Base-by-base conservation (phyloP, 1,140 invertebrate species). In the Drosophila takahashii region DNA sequence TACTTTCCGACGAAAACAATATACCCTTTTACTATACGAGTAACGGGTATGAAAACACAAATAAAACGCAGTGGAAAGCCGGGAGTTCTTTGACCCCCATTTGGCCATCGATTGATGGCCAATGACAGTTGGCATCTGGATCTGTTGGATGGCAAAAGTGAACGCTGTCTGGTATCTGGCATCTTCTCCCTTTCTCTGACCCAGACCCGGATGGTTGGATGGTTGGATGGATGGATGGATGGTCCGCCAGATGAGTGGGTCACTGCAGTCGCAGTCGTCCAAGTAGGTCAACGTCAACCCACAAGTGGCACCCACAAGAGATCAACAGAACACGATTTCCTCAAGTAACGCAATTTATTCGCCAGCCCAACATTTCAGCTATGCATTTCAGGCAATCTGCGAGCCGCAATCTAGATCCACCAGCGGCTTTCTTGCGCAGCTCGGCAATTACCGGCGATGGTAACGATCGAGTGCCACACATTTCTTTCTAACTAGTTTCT, bases 151-250 rank as follows among this genome's bases (percentile, higher is more conserved):
- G 59, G 58, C 61, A 84, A 84, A 84, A 84, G 80, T 84, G 80
- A 79, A 62, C 65, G 62, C 64, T 65, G 13, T 29, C 53, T 45
- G 65, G 53, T 70, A 73, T 64, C 45, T 15, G 13, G 47, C 47
- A 44, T 61, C 77, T 86, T 86, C 81, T 85, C 77, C 81, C 81
- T 85, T 85, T 85, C 81, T 81, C 81, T 85, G 81, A 86, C 81
- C 81, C 81, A 85, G 77, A 86, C 81, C 77, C 67, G 73, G 64
- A 72, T 67, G 29, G n/a, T 34, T 4, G 15, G 5, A 15, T 10
- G 34, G 56, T 32, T 15, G 22, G 83, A 22, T 22, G 22, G 22
- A 22, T 22, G 22, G 22, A 22, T 22, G 22, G 22, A 22, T n/a
- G n/a, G n/a, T 83, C 11, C 22, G 22, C 22, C 44, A 47, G 22